Base-by-base conservation (phyloP, 2,888 invertebrate species). In the Andricus quercusramuli region DNA sequence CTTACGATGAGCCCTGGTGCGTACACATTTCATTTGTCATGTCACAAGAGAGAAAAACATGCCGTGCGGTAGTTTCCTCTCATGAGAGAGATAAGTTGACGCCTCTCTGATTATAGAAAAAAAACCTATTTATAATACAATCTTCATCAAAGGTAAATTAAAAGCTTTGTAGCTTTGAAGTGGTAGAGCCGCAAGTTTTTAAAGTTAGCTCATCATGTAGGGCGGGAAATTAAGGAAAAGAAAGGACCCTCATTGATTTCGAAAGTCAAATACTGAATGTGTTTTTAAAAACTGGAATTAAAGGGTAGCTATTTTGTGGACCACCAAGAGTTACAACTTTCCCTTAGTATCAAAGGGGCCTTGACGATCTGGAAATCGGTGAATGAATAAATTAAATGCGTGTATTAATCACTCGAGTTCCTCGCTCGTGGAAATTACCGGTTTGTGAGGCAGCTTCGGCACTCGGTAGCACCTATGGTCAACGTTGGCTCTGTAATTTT, bases 371-470 rank as follows among this genome's bases (percentile, higher is more conserved):
- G 67, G 80, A 81, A 81, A 86, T 86, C 85, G 88, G 83, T 86
- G 88, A 90, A 89, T 86, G 90, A 89, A 89, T 89, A 90, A 90
- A 90, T 90, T 90, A 90, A 90, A 87, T 87, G 89, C 83, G 86
- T 87, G 85, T 83, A 89, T 90, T 89, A 89, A 90, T 89, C 90
- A 88, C 85, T 84, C 86, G 87, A 84, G 87, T 89, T 89, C 88
- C 88, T 85, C 84, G 85, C 83, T 85, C 87, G 84, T 84, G 83
- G 80, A 90, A 90, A 90, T 90, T 88, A 85, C 88, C 84, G 89
- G 89, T 84, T 80, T 83, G 83, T 77, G 82, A 85, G 78, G 78
- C 80, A 78, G 83, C 83, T 84, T 80, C 78, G 81, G 81, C 83
- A 84, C 78, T 83, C 86, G 88, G 89, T 89, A 90, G 89, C 89